Evolutionary conservation across 2,888 invertebrate genomes (phyloP).

Genomic region (Dryadula phaetusa): DNA sequence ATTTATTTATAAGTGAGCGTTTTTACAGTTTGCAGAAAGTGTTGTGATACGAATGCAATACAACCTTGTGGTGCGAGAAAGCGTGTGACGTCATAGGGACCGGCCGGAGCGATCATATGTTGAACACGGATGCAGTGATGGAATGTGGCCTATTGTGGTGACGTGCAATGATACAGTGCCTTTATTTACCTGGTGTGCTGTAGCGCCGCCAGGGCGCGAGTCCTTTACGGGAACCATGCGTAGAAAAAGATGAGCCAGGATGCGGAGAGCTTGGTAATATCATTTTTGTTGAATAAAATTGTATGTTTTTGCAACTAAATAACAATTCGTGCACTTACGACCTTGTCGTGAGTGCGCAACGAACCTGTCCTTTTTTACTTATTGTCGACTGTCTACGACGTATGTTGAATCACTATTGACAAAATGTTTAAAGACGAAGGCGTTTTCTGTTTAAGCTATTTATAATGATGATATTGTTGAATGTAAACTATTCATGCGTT

Average conservation of each 20-base stretch:
- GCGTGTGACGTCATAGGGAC: slow-evolving; percentile 80
- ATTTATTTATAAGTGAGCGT: slow-evolving; percentile 54
- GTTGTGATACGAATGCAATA: slow-evolving; percentile 52
- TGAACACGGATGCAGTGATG: slow-evolving; percentile 84
- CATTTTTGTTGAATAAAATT: slow-evolving; percentile 61
- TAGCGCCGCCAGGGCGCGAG: slow-evolving; percentile 72
- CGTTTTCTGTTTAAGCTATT: slow-evolving; percentile 63
- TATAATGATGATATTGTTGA: slow-evolving; percentile 71
- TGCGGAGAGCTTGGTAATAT: slow-evolving; percentile 89
- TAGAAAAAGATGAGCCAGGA: slow-evolving; percentile 89
- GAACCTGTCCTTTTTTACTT: background rate
- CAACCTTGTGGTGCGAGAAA: slow-evolving; percentile 78
- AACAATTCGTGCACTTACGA: slow-evolving; percentile 1
- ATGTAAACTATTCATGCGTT: slow-evolving; percentile 57
- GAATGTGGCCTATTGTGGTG: slow-evolving; percentile 81
- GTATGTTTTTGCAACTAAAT: background rate
- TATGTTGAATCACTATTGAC: slow-evolving; percentile 53
- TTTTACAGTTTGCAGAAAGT: slow-evolving; percentile 50
- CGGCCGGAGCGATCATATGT: slow-evolving; percentile 81
- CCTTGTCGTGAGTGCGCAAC: background rate
- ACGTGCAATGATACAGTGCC: slow-evolving; percentile 74
- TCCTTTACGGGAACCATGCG: slow-evolving; percentile 84
- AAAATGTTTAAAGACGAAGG: slow-evolving; percentile 53
- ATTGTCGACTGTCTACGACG: slow-evolving; percentile 33
- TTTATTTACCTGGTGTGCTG: slow-evolving; percentile 67